Evolutionary conservation across 1,140 invertebrate genomes (phyloP), one percentile per base, ranked within the genome.

Genomic region (Drosophila truncata): DNA sequence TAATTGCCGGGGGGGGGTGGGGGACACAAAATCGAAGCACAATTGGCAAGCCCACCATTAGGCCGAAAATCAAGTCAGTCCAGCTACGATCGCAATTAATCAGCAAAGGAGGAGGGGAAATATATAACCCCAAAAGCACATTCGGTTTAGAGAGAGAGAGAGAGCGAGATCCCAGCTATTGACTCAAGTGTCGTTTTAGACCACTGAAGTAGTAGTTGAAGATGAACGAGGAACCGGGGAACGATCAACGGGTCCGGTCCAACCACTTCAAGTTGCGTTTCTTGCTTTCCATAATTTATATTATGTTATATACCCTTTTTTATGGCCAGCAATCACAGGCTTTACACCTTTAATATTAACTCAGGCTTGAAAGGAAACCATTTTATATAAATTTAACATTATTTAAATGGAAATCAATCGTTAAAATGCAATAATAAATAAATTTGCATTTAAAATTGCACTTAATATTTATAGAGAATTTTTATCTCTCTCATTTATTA

Each of bases 141-240:
- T 57, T 57, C 14, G 23, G 54, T 14, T 16, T 37, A 23, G 42
- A 25, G 25, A 27, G 1, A 11, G 16, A 27, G 27, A 5, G n/a
- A 31, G 33, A 73, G 35, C 4, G 16, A 71, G 50, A 71, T 46
- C 57, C 33, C 59, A 44, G 47, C 20, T 67, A 70, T 88, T 81
- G 78, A 90, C 85, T 88, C 85, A 85, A 88, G 85, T 88, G 85
- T 82, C 85, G 85, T 90, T 88, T 90, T 90, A 82, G 74, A 85
- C 85, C 85, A 88, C 85, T 88, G 85, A 88, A 88, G 85, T 90
- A 88, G 85, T 88, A 52, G 64, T 61, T 78, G 75, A 42, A 49
- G 63, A 49, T 57, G 41, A 37, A 42, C 37, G 41, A 25, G 31
- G 20, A 44, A 14, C 20, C n/a, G 20, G 16, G n/a, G 39, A 41